These are phyloP conservation scores for Magallana gigas DNA, from an alignment of 1,140 invertebrate species.

Conservation along the genomic window DNA sequence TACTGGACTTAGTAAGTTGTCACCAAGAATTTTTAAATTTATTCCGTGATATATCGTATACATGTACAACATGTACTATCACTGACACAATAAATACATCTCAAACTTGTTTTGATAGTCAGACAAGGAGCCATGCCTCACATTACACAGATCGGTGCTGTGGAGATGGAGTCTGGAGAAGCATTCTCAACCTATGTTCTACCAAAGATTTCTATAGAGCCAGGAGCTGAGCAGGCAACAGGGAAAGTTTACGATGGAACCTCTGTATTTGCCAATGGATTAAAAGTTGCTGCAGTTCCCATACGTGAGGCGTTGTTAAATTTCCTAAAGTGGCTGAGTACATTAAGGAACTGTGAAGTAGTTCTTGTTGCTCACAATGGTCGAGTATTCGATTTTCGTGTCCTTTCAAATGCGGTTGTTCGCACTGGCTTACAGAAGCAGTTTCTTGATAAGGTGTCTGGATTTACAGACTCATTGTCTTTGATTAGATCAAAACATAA, in stretches of 20 bases:
- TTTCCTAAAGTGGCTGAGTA: background rate
- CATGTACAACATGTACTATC: too few species aligned
- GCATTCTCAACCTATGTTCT: background rate
- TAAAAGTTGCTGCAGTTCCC: background rate
- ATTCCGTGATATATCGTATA: too few species aligned
- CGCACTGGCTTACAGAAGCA: background rate
- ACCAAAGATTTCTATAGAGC: background rate
- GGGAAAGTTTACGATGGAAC: background rate
- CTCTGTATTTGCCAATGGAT: background rate
- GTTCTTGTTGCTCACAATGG: background rate
- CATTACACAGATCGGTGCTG: slow-evolving; percentile 21
- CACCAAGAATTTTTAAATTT: too few species aligned
- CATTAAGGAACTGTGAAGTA: too few species aligned
- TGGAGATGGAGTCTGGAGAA: slow-evolving; percentile 9
- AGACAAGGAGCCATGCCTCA: background rate
- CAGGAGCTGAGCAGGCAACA: background rate
- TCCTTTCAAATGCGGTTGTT: background rate
- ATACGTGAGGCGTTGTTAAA: background rate
- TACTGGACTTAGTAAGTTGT: slow-evolving; percentile 18
- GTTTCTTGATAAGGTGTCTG: background rate
- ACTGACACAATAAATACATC: too few species aligned
- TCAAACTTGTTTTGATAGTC: background rate
- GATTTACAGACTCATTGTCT: background rate
- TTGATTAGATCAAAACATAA: background rate
- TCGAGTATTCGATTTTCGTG: background rate